These are phyloP conservation scores for Epistrophe grossulariae DNA, from an alignment of 2,888 invertebrate species.

Conservation along the genomic window DNA sequence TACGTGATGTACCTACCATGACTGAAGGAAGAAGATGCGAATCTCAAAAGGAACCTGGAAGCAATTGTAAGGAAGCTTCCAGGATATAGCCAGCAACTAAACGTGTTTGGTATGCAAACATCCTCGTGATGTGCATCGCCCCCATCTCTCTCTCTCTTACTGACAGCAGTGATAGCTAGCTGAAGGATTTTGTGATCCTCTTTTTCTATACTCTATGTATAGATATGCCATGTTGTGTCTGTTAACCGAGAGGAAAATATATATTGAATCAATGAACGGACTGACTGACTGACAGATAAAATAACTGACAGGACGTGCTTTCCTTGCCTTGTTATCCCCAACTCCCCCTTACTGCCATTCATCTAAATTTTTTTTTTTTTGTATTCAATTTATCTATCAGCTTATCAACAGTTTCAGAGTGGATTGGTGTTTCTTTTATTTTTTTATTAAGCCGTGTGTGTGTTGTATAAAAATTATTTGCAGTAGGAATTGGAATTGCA, in stretches of 20 bases:
- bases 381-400: constrained; percentile 56
- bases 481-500: constrained; percentile 72
- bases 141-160: not conserved
- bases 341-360: constrained; percentile 18
- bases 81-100: constrained; percentile 52
- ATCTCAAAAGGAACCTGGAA: constrained; percentile 55
- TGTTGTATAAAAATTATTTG: constrained; percentile 45
- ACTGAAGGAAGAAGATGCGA: constrained; percentile 41
- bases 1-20: constrained; percentile 58
- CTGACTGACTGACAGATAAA: constrained; percentile 66
- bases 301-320: constrained; percentile 69
- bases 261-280: constrained; percentile 69
- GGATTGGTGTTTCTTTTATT: constrained; percentile 22
- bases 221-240: constrained; percentile 52
- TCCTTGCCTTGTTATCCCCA: not conserved
- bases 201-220: not conserved
- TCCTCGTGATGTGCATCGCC: constrained; percentile 63
- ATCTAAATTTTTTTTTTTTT: constrained; percentile 21
- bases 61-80: constrained; percentile 57
- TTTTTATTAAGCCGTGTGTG: not conserved
- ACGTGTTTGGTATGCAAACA: constrained; percentile 76
- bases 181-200: constrained; percentile 25
- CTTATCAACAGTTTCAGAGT: constrained; percentile 63
- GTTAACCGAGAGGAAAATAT: constrained; percentile 65
- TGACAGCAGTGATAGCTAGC: constrained; percentile 18